Evolutionary conservation across 2,888 invertebrate species (phyloP), one percentile per base, ranked within the genome.

Genomic region (Noctua janthe): DNA sequence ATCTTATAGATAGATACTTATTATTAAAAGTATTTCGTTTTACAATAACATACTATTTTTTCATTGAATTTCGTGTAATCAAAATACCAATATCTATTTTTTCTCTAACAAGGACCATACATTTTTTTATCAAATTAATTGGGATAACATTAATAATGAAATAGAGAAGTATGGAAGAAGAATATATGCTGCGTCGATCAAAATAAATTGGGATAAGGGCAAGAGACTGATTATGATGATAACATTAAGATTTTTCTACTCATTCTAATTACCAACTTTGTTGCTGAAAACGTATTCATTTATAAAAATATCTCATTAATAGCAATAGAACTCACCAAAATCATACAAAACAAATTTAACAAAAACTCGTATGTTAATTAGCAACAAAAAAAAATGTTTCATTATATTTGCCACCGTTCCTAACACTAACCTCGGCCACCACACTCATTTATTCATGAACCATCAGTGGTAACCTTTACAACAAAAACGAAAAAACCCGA

Each of bases 361-460:
- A 56, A 11, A 29, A 78, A 51, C 0, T 10, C 54, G 4, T 4
- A 29, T n/a, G n/a, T 59, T 11, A 43, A 7, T 11, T 10, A 23
- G 11, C 13, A 29, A 39, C 29, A 51, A 51, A 59, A 0, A 43
- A 49, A 49, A 13, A 54, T 4, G 1, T 59, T 59, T n/a, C n/a
- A n/a, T n/a, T n/a, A 59, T 59, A 59, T 59, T 59, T n/a, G 10
- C 23, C 11, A 23, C 10, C 23, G n/a, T 59, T 0, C 69, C 64
- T 35, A 66, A 47, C 20, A 51, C 29, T 70, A 23, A 56, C 43
- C 29, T 43, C 66, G 17, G 23, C 13, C 8, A 2, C 56, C 8
- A 35, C n/a, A n/a, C 43, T 29, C 29, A 89, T 78, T 84, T 87
- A 87, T 87, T 84, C 86, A 87, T 75, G 79, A 79, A 5, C 56